Percentiles rank a stretch among this genome's conserved stretches.
These are phyloP conservation scores for Smutsia temminckii DNA, from an alignment of 2,797 vertebrate species.

Conservation along the genomic window DNA sequence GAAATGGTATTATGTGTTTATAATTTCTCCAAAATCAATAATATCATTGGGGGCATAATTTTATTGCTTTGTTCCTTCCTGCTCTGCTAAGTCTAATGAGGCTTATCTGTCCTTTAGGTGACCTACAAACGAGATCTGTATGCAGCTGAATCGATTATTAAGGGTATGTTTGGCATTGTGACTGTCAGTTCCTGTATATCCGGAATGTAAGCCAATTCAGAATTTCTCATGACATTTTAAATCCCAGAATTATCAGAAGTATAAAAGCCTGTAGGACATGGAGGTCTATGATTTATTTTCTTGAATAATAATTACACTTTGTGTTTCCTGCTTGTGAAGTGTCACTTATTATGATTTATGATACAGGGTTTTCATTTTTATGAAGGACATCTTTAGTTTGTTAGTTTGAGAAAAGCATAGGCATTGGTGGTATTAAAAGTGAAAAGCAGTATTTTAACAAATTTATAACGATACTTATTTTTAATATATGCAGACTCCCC, in stretches of 20 bases:
- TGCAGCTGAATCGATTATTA: slow-evolving; percentile 95
- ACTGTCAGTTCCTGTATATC: slow-evolving; percentile 75
- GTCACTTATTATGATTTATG: slow-evolving; percentile 43
- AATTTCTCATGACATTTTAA: slow-evolving; percentile 69
- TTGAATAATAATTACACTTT: slow-evolving; percentile 60
- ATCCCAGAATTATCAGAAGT: slow-evolving; percentile 63
- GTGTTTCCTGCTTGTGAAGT: slow-evolving; percentile 65
- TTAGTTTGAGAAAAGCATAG: slow-evolving; percentile 53
- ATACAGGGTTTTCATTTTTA: slow-evolving; percentile 51
- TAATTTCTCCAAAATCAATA: slow-evolving; percentile 75
- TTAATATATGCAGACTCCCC: neutral
- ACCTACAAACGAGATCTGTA: slow-evolving; percentile 96
- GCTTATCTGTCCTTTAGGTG: slow-evolving; percentile 90
- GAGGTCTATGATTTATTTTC: slow-evolving; percentile 68
- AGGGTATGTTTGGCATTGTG: slow-evolving; percentile 89
- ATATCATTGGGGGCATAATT: slow-evolving; percentile 78
- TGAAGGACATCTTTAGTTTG: slow-evolving; percentile 45
- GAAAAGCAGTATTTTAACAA: slow-evolving; percentile 23
- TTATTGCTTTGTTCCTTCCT: slow-evolving; percentile 83
- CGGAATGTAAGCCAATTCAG: slow-evolving; percentile 62
- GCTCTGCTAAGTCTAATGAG: slow-evolving; percentile 82
- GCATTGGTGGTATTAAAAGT: neutral
- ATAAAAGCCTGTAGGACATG: slow-evolving; percentile 69
- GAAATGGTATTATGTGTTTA: slow-evolving; percentile 78
- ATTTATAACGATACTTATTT: neutral